Conservation (phyloP, 1,140 invertebrate genomes). For the Argopecten irradians region DNA sequence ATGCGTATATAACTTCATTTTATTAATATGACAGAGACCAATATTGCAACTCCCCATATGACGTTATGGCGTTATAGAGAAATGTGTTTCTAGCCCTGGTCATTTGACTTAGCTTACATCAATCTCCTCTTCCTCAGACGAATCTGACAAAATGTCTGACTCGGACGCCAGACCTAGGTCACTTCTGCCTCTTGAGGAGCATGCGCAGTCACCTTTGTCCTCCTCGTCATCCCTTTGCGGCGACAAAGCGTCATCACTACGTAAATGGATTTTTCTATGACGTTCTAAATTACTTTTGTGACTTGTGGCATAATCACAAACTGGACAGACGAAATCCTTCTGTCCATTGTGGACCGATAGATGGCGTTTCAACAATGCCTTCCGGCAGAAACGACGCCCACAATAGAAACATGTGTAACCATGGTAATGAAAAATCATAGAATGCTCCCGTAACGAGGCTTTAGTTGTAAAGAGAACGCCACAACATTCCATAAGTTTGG, state of each 20-base stretch:
- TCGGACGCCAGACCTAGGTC: background rate
- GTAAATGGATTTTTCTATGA: slow-evolving; percentile 73
- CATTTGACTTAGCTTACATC: slow-evolving; percentile 35
- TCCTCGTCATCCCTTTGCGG: background rate
- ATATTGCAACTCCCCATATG: background rate
- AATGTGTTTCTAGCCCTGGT: background rate
- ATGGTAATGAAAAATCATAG: slow-evolving; percentile 73
- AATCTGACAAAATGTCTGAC: background rate
- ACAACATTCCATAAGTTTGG: slow-evolving; percentile 76
- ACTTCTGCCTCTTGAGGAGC: slow-evolving; percentile 26
- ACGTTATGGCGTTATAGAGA: no score
- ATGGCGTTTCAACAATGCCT: slow-evolving; percentile 79
- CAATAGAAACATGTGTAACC: slow-evolving; percentile 78
- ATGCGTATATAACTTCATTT: background rate
- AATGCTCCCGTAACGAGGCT: slow-evolving; percentile 76
- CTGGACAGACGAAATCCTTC: slow-evolving; percentile 76
- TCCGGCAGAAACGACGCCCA: slow-evolving; percentile 76
- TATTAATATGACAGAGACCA: background rate
- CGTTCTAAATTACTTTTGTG: slow-evolving; percentile 79
- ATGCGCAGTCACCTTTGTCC: background rate
- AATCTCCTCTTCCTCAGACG: slow-evolving; percentile 37
- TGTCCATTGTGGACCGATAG: slow-evolving; percentile 77
- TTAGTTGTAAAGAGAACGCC: slow-evolving; percentile 76
- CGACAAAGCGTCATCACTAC: slow-evolving; percentile 56
- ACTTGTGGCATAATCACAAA: slow-evolving; percentile 78